Base-by-base conservation (phyloP, 2,888 invertebrate species). In the Nemoura dubitans region DNA sequence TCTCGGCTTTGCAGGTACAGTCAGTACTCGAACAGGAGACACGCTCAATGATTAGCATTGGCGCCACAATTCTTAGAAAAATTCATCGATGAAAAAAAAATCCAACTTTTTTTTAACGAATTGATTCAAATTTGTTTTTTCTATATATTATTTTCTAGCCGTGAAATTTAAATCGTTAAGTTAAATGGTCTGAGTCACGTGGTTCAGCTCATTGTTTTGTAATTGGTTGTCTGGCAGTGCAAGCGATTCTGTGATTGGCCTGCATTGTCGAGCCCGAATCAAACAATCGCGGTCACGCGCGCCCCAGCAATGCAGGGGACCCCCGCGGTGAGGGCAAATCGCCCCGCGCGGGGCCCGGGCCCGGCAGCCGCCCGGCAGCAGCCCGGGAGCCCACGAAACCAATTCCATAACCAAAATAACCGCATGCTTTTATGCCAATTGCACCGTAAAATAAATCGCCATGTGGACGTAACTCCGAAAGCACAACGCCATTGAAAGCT, bases 161-260 rank as follows among this genome's bases (percentile, higher is more conserved):
- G 83, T 83, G 83, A 83, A 83, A 83, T 83, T 83, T 42, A 42
- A 83, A 83, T 83, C 83, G 83, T 83, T 83, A 83, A 83, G 83
- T 83, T 83, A 83, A 83, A 83, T 83, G 83, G 83, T 83, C 42
- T 26, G n/a, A 42, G 83, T 83, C 83, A 83, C 83, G 83, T 83
- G 83, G 83, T 83, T 83, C 21, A 25, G 21, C 14, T 42, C 25
- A 36, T 83, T 83, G 83, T 83, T 83, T 36, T 30, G 82, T 30
- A 82, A 82, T 82, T 82, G 82, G 82, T 82, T 82, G 82, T 14
- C 82, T 29, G 36, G 29, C 28, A 30, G 27, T 78, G 81, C 30
- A n/a, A 81, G 28, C 81, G 78, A 78, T 30, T 21, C 27, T 29
- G 81, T 7, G 81, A 81, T 81, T 83, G 43, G 36, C 83, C 83